phyloP scores from a whole-genome alignment of 35 echinoderm and acorn worm species.

The Patiria miniata region DNA sequence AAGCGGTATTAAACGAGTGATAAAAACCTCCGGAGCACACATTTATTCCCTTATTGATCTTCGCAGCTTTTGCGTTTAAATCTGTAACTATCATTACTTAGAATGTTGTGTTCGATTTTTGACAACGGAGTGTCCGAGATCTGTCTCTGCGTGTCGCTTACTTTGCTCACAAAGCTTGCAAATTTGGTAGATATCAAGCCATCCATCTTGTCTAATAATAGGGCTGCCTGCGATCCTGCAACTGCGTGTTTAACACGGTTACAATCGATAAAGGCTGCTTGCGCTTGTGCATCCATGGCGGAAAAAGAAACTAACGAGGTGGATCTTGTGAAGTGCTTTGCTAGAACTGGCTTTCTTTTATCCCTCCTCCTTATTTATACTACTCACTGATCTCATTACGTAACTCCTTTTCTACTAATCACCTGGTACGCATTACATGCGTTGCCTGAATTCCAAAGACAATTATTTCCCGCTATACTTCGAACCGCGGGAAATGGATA shows the following conservation, averaged over 20 bases:
- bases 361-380: no score
- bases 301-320: background rate
- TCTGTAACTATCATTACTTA: background rate
- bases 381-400: no score
- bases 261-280: background rate
- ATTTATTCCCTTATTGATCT: no score
- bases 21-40: no score
- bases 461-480: no score
- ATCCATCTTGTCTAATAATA: background rate
- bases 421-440: no score
- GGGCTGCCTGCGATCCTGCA: background rate
- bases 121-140: background rate
- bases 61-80: slow-evolving; percentile 14
- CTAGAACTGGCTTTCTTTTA: background rate
- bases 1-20: no score
- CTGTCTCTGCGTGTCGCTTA: background rate
- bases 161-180: background rate
- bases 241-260: background rate
- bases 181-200: background rate
- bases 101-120: background rate
- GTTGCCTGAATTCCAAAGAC: no score
- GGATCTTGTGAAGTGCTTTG: no score
- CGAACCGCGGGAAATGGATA: no score
- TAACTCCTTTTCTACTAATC: no score
- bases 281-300: background rate